Evolutionary conservation across 2,113 vertebrate species (phyloP).

Genomic region (Halcyon senegalensis): DNA sequence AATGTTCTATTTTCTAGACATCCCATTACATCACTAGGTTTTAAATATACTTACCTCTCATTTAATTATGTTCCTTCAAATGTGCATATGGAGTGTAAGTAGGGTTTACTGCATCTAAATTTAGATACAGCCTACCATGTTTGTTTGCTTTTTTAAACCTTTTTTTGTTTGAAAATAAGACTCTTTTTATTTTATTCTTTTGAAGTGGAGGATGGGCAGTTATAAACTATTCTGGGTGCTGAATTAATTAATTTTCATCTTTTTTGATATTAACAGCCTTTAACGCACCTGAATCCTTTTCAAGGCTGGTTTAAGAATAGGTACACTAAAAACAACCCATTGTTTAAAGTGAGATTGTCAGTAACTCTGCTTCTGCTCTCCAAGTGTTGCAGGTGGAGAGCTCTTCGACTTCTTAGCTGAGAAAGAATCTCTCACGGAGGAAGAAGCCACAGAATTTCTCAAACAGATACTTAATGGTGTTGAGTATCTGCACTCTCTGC

Average conservation of each 20-base stretch:
- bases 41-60: background rate
- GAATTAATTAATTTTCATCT: background rate
- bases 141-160: background rate
- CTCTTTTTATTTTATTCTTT: background rate
- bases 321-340: background rate
- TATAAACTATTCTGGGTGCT: background rate
- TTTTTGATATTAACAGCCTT: background rate
- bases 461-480: constrained; percentile 98
- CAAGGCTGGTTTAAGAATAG: background rate
- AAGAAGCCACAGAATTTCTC: constrained; percentile 97
- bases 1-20: background rate
- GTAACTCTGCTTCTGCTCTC: constrained; percentile 33
- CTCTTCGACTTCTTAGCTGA: constrained; percentile 98
- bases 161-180: background rate
- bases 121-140: background rate
- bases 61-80: background rate
- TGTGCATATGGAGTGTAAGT: background rate
- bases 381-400: constrained; percentile 95
- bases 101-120: background rate
- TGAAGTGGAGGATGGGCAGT: background rate
- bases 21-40: background rate
- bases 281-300: background rate
- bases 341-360: background rate
- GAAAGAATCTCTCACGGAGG: constrained; percentile 96
- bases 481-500: constrained; percentile 93